phyloP scores from a whole-genome alignment of 2,797 vertebrate genomes.

The Stomatorhinus walkeri region DNA sequence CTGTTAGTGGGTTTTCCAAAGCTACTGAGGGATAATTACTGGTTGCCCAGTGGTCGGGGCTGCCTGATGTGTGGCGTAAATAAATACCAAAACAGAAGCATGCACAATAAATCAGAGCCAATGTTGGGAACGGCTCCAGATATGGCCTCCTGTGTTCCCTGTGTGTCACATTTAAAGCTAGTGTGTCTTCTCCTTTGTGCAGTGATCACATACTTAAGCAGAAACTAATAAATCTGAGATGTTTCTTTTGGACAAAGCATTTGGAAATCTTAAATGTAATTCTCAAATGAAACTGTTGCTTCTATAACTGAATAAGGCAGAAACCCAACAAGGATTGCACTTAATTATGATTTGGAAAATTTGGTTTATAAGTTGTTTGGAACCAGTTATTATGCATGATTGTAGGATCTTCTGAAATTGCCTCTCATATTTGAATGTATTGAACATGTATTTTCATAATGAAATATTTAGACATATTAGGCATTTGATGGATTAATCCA shows the following conservation, averaged over 20 bases:
- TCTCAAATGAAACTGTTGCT: not conserved
- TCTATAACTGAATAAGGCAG: not conserved
- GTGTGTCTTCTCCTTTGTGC: not conserved
- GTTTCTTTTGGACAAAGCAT: not conserved
- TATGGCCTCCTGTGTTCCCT: not conserved
- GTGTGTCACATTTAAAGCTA: not conserved
- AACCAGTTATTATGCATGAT: not conserved
- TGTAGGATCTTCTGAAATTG: not conserved
- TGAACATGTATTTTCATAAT: not conserved
- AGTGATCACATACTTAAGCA: not conserved
- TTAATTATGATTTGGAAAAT: not conserved
- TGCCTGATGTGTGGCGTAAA: conserved; percentile 4
- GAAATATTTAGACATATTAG: not conserved
- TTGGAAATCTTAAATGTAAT: not conserved
- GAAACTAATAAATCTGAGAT: not conserved
- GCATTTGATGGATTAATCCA: not conserved
- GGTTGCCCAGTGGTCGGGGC: conserved; percentile 11
- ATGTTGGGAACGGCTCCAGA: not conserved
- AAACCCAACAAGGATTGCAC: not conserved
- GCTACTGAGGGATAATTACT: conserved; percentile 19
- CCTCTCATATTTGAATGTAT: not conserved
- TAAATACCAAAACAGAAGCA: conserved; percentile 4
- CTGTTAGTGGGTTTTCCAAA: conserved; percentile 16
- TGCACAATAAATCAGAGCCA: conserved; percentile 13
- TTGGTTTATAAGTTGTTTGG: not conserved